Conservation (phyloP, 2,113 vertebrate genomes). For the Ciconia maguari region DNA sequence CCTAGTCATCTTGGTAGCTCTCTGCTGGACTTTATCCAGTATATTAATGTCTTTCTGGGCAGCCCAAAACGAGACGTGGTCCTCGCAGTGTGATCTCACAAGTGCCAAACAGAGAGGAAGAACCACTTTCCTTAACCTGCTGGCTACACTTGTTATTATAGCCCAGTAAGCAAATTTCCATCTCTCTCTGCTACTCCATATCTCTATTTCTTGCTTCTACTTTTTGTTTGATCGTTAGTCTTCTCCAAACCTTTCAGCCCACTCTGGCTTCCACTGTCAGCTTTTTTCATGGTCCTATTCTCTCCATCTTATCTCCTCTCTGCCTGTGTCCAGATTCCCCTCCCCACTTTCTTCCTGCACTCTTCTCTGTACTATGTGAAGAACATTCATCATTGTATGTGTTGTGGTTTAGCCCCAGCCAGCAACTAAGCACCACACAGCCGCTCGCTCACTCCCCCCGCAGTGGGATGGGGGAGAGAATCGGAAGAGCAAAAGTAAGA, state of each 20-base stretch:
- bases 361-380: not conserved
- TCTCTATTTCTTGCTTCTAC: not conserved
- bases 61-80: not conserved
- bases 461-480: too few species aligned
- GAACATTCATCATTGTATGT: not conserved
- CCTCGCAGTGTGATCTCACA: not conserved
- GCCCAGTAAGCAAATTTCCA: not conserved
- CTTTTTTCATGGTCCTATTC: not conserved
- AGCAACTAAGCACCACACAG: too few species aligned
- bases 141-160: accelerated
- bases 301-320: not conserved
- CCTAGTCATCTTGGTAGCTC: not conserved
- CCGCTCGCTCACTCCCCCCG: too few species aligned
- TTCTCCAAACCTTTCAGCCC: not conserved
- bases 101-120: not conserved
- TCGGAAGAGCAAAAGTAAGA: too few species aligned
- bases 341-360: not conserved
- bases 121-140: not conserved
- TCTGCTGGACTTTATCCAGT: not conserved
- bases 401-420: too few species aligned
- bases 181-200: not conserved
- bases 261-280: not conserved
- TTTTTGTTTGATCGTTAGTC: not conserved
- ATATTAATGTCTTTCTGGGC: not conserved
- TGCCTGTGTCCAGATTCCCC: not conserved